Percentiles rank a stretch among this genome's conserved stretches.
These are phyloP conservation scores for Heliangelus exortis DNA, from an alignment of 2,797 vertebrate genomes.

Conservation along the genomic window DNA sequence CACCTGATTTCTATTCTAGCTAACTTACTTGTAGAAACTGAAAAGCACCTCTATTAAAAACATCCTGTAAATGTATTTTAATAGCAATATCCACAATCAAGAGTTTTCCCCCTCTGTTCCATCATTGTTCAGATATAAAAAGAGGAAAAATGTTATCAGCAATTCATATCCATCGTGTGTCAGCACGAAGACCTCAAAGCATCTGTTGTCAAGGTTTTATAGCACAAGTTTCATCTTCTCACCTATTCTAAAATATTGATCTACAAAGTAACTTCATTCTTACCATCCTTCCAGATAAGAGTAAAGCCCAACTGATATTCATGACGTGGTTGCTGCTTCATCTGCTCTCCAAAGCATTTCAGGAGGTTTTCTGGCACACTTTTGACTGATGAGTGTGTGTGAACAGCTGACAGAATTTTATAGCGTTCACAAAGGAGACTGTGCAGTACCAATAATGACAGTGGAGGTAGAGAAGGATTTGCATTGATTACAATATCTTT, in stretches of 20 bases:
- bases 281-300: conserved; percentile 98
- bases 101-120: not conserved
- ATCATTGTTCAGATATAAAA: not conserved
- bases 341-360: conserved; percentile 89
- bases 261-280: conserved; percentile 37
- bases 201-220: not conserved
- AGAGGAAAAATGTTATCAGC: not conserved
- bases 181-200: not conserved
- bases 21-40: not conserved
- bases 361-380: conserved; percentile 85
- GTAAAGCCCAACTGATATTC: conserved; percentile 94
- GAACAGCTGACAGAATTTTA: conserved; percentile 87
- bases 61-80: not conserved
- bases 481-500: conserved; percentile 96
- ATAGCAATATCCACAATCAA: not conserved
- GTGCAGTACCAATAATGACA: conserved; percentile 91
- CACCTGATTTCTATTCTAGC: not conserved
- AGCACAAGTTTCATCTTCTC: not conserved
- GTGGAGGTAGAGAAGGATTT: conserved; percentile 87
- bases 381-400: conserved; percentile 89
- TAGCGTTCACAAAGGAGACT: conserved; percentile 89
- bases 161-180: rapidly evolving
- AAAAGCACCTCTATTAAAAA: not conserved
- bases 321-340: conserved; percentile 84
- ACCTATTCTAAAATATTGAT: not conserved